A percentile compares a stretch with the other conserved stretches of the same genome.
phyloP scores from a whole-genome alignment of 2,888 invertebrate species.

The Germaria angustata region DNA sequence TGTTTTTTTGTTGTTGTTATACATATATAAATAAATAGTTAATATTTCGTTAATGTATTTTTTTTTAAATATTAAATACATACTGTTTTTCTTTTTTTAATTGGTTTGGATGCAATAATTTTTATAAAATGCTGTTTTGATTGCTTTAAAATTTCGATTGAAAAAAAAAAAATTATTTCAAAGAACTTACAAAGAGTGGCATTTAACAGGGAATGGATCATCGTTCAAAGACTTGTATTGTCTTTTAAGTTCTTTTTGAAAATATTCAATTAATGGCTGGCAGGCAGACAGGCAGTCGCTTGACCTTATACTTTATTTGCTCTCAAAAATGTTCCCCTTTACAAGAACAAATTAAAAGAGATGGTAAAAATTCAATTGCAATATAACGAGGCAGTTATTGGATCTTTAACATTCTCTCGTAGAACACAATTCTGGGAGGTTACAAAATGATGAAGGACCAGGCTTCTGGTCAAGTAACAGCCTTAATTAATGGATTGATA shows the following conservation, averaged over 20 bases:
- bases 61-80: slow-evolving; percentile 25
- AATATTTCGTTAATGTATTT: slow-evolving; percentile 16
- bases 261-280: slow-evolving; percentile 11
- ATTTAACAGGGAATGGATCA: slow-evolving; percentile 31
- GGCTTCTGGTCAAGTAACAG: background rate
- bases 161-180: background rate
- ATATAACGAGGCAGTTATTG: slow-evolving; percentile 37
- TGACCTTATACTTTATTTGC: slow-evolving; percentile 16
- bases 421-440: background rate
- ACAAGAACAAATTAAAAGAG: slow-evolving; percentile 1
- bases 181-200: slow-evolving; percentile 51
- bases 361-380: background rate
- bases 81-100: slow-evolving; percentile 10
- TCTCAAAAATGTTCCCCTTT: background rate
- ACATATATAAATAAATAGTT: slow-evolving; percentile 2
- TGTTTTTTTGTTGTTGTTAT: background rate
- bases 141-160: slow-evolving; percentile 29
- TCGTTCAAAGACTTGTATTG: slow-evolving; percentile 15
- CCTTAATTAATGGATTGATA: slow-evolving; percentile 15
- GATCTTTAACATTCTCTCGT: slow-evolving; percentile 9
- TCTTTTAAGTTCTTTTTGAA: background rate
- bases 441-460: background rate
- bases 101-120: slow-evolving; percentile 41
- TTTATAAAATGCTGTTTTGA: slow-evolving; percentile 35
- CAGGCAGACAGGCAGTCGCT: too few species aligned